phyloP scores from a whole-genome alignment of 2,113 vertebrate genomes.

The Trichomycterus rosablanca region DNA sequence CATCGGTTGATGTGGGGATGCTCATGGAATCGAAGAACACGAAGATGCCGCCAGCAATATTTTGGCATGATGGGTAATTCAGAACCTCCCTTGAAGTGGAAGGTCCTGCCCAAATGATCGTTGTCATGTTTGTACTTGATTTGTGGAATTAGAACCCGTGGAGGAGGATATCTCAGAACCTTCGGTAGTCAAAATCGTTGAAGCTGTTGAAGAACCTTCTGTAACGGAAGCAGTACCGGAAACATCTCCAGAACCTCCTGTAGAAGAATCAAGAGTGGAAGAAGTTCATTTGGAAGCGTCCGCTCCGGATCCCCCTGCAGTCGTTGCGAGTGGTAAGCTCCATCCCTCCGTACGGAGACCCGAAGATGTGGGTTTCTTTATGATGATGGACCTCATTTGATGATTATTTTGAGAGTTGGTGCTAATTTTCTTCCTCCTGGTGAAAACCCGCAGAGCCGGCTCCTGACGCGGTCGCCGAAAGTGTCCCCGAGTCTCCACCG shows the following conservation, averaged over 20 bases:
- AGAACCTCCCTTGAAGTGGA: too few species aligned
- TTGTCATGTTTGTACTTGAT: slow-evolving; percentile 12
- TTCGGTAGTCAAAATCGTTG: background rate
- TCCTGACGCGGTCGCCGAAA: slow-evolving; percentile 42
- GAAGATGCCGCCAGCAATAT: too few species aligned
- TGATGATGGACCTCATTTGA: background rate
- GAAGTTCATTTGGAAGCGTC: background rate
- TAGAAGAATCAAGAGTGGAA: background rate
- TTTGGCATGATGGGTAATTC: too few species aligned
- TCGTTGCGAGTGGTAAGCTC: slow-evolving; percentile 41
- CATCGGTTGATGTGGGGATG: too few species aligned
- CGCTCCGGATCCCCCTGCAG: background rate
- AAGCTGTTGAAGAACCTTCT: background rate
- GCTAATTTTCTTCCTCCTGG: slow-evolving; percentile 20
- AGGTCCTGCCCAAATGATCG: too few species aligned
- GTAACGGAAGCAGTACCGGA: background rate
- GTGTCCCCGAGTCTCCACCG: slow-evolving; percentile 41
- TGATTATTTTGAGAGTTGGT: slow-evolving; percentile 8
- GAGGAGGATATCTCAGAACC: slow-evolving; percentile 1
- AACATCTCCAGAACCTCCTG: background rate
- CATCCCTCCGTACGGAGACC: slow-evolving; percentile 33
- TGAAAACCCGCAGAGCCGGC: slow-evolving; percentile 51
- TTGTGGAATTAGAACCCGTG: slow-evolving; percentile 14
- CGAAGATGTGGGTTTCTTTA: background rate
- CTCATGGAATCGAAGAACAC: too few species aligned